Percentiles rank a stretch among this genome's conserved stretches.
Evolutionary conservation across 1,140 invertebrate species (phyloP).

Genomic region (Brachionus sp.): DNA sequence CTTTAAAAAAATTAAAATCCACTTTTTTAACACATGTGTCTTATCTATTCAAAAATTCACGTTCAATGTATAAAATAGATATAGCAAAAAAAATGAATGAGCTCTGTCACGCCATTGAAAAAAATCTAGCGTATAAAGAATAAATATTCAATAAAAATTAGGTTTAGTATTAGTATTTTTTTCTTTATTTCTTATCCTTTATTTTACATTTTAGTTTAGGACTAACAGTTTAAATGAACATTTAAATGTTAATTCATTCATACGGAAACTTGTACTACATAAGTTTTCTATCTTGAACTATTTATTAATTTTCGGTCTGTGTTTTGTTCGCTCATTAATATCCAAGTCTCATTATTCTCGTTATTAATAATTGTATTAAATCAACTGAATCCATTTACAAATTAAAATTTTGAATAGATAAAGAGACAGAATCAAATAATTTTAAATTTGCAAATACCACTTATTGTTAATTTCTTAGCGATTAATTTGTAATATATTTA

Average conservation of each 20-base stretch:
- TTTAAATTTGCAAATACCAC: neutral
- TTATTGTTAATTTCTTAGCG: neutral
- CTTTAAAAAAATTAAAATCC: slow-evolving; percentile 18
- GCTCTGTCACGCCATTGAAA: neutral
- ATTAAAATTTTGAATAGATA: neutral
- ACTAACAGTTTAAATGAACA: neutral
- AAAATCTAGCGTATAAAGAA: neutral
- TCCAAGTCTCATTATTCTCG: neutral
- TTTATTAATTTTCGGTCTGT: neutral
- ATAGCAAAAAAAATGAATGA: neutral
- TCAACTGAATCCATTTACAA: too few species aligned
- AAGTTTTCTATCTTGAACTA: neutral
- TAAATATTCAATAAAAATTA: slow-evolving; percentile 19
- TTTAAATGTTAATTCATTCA: neutral
- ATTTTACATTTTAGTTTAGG: neutral
- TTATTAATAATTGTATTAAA: neutral
- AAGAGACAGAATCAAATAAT: neutral
- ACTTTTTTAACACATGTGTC: neutral
- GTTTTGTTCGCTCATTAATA: neutral
- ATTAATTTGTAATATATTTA: neutral
- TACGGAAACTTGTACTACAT: neutral
- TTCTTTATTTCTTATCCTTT: neutral
- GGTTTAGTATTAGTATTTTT: neutral
- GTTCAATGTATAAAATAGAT: slow-evolving; percentile 31
- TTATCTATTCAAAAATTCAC: slow-evolving; percentile 31